Evolutionary conservation across 2,113 vertebrate species (phyloP), one percentile per base, ranked within the genome.

Genomic region (Nesoenas mayeri): DNA sequence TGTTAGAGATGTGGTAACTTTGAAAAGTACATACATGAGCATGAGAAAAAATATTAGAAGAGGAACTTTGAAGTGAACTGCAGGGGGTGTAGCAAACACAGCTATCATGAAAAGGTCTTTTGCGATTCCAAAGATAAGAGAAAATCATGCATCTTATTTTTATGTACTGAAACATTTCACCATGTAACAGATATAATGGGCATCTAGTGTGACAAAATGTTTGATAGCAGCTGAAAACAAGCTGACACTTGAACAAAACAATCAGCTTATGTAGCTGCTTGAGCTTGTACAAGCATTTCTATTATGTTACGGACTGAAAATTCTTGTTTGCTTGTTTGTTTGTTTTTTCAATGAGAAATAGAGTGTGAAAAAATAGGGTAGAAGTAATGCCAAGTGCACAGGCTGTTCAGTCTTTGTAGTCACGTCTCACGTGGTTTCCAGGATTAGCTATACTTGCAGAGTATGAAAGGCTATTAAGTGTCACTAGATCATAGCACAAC

Each of bases 301-400:
- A 61, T 91, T 94, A 60, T 32, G 61, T 79, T 85, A 62, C 11
- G 22, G 36, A 72, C 50, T 26, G 44, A 95, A 92, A 91, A 89
- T 40, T 81, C 66, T 66, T 87, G 61, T 86, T 90, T 93, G 47
- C 60, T 74, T 90, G 42, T 44, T 85, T 90, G 67, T 80, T 96
- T 85, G 40, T 91, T 96, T 94, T 93, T 61, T 94, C 78, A 85
- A 13, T 75, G 53, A 89, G 85, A 92, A 93, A 91, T 16, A 84
- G 42, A 65, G 17, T 79, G 84, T 85, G 78, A 91, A 96, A 94
- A 96, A 93, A 71, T 28, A 81, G 53, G 28, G 47, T 69, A 53
- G 69, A 91, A 94, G 48, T 48, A 74, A 72, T 79, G 84, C 53
- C 93, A 95, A 85, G 31, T 42, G 54, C 44, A 66, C 74, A 93